Evolutionary conservation across 1,140 invertebrate species (phyloP).

Genomic region (Drosophila seguyi): DNA sequence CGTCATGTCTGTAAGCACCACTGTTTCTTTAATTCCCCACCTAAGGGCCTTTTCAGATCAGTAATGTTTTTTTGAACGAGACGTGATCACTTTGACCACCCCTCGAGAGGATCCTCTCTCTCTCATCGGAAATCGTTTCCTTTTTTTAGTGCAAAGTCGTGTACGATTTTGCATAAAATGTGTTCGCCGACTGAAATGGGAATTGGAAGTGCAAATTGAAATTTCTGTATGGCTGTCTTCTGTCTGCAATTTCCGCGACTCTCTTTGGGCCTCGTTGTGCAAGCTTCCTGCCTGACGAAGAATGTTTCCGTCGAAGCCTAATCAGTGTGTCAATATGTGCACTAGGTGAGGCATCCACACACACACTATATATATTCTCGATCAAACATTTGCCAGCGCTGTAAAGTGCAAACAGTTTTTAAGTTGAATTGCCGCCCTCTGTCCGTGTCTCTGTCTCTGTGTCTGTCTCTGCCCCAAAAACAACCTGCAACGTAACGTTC

Average conservation of each 20-base stretch:
- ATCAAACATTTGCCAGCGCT: conserved; percentile 70
- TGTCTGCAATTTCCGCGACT: conserved; percentile 23
- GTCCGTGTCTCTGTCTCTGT: not conserved
- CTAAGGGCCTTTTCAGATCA: conserved; percentile 8
- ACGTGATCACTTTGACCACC: conserved; percentile 19
- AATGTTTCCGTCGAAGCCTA: conserved; percentile 66
- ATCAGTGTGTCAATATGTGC: conserved; percentile 68
- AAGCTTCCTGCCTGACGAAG: conserved; percentile 50
- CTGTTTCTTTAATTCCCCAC: not conserved
- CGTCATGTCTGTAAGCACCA: not conserved
- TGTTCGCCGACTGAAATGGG: conserved; percentile 22
- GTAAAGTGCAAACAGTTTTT: conserved; percentile 64
- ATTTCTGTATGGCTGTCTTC: conserved; percentile 27
- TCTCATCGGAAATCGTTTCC: conserved; percentile 3
- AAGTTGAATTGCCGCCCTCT: conserved; percentile 42
- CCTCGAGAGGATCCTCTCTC: conserved; percentile 1
- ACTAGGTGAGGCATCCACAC: conserved; percentile 21
- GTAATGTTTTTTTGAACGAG: not conserved
- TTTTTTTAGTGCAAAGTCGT: conserved; percentile 73
- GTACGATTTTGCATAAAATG: conserved; percentile 76
- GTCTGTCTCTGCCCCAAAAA: conserved; percentile 9
- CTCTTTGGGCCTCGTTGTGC: conserved; percentile 1
- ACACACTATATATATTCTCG: not conserved
- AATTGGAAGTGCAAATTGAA: conserved; percentile 46
- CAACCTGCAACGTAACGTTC: conserved; percentile 48